These are phyloP conservation scores for Prionailurus bengalensis DNA, from an alignment of 2,113 vertebrate species.

Conservation along the genomic window DNA sequence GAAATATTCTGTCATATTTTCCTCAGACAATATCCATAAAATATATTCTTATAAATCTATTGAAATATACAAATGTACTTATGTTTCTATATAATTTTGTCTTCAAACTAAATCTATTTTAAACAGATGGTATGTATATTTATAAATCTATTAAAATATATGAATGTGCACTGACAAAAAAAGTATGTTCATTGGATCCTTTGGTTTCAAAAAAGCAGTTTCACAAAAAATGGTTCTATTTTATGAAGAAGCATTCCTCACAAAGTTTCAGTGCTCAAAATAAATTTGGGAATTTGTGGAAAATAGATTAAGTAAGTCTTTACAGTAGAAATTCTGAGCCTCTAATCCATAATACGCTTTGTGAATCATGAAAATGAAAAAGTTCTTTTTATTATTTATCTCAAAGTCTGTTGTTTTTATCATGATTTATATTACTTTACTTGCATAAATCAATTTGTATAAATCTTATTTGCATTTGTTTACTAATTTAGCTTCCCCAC, in stretches of 20 bases:
- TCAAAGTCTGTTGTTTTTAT: neutral
- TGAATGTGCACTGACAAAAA: slow-evolving; percentile 17
- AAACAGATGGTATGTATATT: neutral
- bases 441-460: neutral
- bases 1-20: slow-evolving; percentile 2
- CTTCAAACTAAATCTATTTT: slow-evolving; percentile 48
- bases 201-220: slow-evolving; percentile 52
- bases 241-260: neutral
- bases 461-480: slow-evolving; percentile 42
- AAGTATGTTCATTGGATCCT: neutral
- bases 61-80: neutral
- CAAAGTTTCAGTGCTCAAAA: neutral
- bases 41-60: neutral
- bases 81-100: neutral
- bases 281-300: neutral
- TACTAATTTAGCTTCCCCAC: neutral
- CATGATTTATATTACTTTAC: neutral
- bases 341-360: neutral
- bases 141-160: neutral
- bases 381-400: neutral
- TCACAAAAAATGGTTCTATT: slow-evolving; percentile 50
- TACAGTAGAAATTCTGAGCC: neutral
- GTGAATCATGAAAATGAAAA: neutral
- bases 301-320: neutral
- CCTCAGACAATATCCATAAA: neutral